Base-by-base conservation (phyloP, 2,888 invertebrate species). In the Limnephilus rhombicus region DNA sequence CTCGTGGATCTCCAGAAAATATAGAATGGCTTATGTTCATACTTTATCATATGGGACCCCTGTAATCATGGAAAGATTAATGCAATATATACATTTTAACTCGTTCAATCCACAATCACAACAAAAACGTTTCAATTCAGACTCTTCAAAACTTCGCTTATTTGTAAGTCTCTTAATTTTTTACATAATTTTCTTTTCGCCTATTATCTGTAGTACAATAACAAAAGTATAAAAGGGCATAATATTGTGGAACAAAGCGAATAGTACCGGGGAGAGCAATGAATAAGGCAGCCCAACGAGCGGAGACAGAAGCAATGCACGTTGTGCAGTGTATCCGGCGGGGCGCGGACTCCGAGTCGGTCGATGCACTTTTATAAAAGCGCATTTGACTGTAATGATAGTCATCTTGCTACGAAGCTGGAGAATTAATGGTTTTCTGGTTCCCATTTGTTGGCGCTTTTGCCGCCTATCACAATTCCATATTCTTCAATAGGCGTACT, bases 351-450 rank as follows among this genome's bases (percentile, higher is more conserved):
- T 29, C 37, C 80, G 86, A 49, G 12, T 80, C 68, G 81, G n/a
- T 34, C 85, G 88, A 87, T 41, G 89, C 85, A 34, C 88, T 91
- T 83, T 85, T 29, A 89, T n/a, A 90, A 89, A 53, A 85, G 81
- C 91, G 91, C 91, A 92, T 90, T 92, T 68, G 87, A 82, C 91
- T 90, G 13, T 92, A 91, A 90, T 91, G 91, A 85, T 87, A 91
- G 90, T 91, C 91, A 90, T 92, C 92, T 89, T 68, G 91, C 90
- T 91, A 92, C 86, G 91, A 90, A 86, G 86, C 45, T 13, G 15
- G n/a, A 31, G 41, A 86, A n/a, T 53, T 11, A 87, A 49, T 53
- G 87, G 53, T 49, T 15, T 68, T 68, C 29, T 34, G 24, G 83
- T 68, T 31, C 24, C 68, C 7, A 68, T 31, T 87, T 87, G 34